phyloP scores from a whole-genome alignment of 2,113 vertebrate species.

The Lasiurus borealis region DNA sequence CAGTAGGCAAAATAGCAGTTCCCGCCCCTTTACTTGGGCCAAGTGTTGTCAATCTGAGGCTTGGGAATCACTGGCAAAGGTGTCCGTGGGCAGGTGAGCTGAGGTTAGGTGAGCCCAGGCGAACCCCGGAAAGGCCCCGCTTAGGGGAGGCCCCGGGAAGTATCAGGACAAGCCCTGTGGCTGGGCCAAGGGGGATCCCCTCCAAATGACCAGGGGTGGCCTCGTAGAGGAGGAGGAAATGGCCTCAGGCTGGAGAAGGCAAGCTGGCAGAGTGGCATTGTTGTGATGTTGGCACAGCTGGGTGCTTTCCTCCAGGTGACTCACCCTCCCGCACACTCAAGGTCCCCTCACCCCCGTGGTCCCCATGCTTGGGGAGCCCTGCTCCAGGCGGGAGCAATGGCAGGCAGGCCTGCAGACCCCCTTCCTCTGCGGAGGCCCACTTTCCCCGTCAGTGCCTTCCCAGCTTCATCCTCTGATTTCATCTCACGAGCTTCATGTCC shows the following conservation, averaged over 20 bases:
- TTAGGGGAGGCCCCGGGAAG: neutral
- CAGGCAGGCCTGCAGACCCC: neutral
- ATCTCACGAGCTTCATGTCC: neutral
- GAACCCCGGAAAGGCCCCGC: neutral
- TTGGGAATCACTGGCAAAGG: neutral
- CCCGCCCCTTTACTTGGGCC: neutral
- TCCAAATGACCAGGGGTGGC: neutral
- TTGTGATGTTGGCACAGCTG: rapidly evolving
- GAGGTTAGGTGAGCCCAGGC: neutral
- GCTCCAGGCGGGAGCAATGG: rapidly evolving
- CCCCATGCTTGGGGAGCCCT: too few species aligned
- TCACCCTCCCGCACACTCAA: neutral
- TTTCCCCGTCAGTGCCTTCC: neutral
- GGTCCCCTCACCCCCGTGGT: neutral
- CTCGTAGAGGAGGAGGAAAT: neutral
- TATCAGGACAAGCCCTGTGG: neutral
- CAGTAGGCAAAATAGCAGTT: neutral
- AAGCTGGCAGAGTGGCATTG: rapidly evolving
- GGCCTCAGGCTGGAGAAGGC: neutral
- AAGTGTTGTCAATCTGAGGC: neutral
- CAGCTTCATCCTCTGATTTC: neutral
- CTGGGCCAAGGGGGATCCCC: neutral
- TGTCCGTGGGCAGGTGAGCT: neutral
- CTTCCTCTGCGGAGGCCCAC: neutral
- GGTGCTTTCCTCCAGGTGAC: neutral